These are phyloP conservation scores for Cyphomyrus discorhynchus DNA, from an alignment of 2,113 vertebrate species.

Conservation along the genomic window DNA sequence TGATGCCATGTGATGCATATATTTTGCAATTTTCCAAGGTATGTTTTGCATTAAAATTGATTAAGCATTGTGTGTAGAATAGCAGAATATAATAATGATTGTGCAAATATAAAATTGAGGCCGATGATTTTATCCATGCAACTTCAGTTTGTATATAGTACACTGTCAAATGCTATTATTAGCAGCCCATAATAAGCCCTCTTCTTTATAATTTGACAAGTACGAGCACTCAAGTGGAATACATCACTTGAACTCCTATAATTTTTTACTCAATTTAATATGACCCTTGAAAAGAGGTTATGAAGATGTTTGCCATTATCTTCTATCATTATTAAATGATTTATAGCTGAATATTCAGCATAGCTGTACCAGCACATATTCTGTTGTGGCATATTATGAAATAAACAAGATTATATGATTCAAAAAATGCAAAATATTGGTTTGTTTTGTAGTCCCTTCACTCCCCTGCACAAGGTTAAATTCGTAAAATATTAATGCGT, in stretches of 20 bases:
- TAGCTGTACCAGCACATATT: not conserved
- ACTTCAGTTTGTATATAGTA: not conserved
- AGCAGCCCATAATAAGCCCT: not conserved
- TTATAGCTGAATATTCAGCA: not conserved
- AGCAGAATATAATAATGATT: not conserved
- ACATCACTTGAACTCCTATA: not conserved
- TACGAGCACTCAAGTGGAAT: constrained; percentile 4
- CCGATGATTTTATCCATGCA: not conserved
- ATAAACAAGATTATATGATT: not conserved
- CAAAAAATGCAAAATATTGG: not conserved
- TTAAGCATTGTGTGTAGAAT: not conserved
- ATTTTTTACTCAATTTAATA: constrained; percentile 1
- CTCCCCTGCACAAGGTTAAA: not conserved
- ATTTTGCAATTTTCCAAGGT: not conserved
- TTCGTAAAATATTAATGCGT: not conserved
- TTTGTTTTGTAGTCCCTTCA: not conserved
- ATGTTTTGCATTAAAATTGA: not conserved
- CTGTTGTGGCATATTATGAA: not conserved
- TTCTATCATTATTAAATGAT: constrained; percentile 8
- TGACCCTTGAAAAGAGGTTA: not conserved
- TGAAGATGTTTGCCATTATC: not conserved
- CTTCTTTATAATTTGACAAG: constrained; percentile 3
- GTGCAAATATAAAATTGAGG: not conserved
- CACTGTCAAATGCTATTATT: not conserved
- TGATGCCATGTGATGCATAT: not conserved